These are phyloP conservation scores for Phalanger gymnotis DNA, from an alignment of 2,797 vertebrate species.

Conservation along the genomic window DNA sequence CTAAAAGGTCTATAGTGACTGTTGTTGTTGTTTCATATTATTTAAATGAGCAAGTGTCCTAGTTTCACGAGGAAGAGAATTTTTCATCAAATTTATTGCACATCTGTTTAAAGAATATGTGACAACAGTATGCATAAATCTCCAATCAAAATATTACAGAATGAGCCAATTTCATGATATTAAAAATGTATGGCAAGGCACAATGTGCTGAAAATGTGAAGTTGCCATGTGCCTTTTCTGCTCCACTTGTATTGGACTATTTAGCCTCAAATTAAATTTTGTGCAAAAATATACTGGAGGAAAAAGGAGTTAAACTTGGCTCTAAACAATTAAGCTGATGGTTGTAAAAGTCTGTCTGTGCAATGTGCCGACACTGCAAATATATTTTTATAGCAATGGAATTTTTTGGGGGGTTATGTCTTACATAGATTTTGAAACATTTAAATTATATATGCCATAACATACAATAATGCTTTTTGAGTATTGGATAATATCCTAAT, in stretches of 20 bases:
- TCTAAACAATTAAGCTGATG: constrained; percentile 68
- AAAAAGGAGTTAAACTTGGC: constrained; percentile 58
- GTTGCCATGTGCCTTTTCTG: constrained; percentile 53
- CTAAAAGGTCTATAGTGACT: constrained; percentile 66
- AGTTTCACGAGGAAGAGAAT: constrained; percentile 70
- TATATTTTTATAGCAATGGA: constrained; percentile 62
- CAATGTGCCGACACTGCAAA: constrained; percentile 60
- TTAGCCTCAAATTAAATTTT: constrained; percentile 70
- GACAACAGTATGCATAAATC: constrained; percentile 69
- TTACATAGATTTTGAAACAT: constrained; percentile 71
- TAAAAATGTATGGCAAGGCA: constrained; percentile 77
- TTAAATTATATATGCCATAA: constrained; percentile 67
- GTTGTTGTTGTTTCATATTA: constrained; percentile 71
- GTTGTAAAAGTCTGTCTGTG: constrained; percentile 65
- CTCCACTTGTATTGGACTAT: constrained; percentile 66
- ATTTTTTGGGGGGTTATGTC: constrained; percentile 56
- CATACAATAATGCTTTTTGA: constrained; percentile 66
- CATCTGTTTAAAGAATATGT: constrained; percentile 77
- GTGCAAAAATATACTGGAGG: constrained; percentile 49
- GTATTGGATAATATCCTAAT: constrained; percentile 61
- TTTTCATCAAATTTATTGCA: constrained; percentile 71
- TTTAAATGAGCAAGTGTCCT: constrained; percentile 79
- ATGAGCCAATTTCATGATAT: constrained; percentile 75
- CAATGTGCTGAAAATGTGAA: constrained; percentile 68
- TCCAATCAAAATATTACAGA: constrained; percentile 76